These are phyloP conservation scores for Drosophila peninsularis DNA, from an alignment of 2,888 invertebrate species.

Conservation along the genomic window DNA sequence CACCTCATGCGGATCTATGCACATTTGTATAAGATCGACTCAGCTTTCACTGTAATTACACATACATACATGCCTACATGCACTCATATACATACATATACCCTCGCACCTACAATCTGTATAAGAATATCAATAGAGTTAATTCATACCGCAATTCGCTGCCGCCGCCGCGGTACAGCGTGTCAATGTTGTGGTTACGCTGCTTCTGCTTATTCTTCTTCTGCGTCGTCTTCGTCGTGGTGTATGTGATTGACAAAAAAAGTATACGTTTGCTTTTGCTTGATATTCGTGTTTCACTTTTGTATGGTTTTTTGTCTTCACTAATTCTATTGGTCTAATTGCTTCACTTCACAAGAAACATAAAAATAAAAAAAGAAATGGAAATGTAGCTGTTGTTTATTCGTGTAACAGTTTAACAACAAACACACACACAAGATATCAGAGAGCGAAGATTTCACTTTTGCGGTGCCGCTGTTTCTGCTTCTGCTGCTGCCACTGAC, in stretches of 20 bases:
- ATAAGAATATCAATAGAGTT: background rate
- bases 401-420: conserved; percentile 33
- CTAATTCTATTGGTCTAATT: conserved; percentile 19
- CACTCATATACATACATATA: background rate
- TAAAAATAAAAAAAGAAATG: conserved; percentile 8
- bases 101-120: background rate
- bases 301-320: conserved; percentile 8
- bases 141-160: conserved; percentile 57
- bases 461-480: conserved; percentile 20
- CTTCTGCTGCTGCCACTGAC: conserved; percentile 20
- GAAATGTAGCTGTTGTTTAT: conserved; percentile 9
- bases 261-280: conserved; percentile 15
- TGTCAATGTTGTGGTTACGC: conserved; percentile 34
- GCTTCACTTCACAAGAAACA: conserved; percentile 18
- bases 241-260: conserved; percentile 28
- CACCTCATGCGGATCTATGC: no score
- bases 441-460: conserved; percentile 53
- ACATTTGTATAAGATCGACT: background rate
- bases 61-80: background rate
- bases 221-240: conserved; percentile 7
- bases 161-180: conserved; percentile 52
- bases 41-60: conserved; percentile 6
- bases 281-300: conserved; percentile 8
- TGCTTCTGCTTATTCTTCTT: conserved; percentile 6
- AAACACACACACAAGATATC: conserved; percentile 14